phyloP scores from a whole-genome alignment of 2,888 invertebrate species.

The Drosophila paranaensis region DNA sequence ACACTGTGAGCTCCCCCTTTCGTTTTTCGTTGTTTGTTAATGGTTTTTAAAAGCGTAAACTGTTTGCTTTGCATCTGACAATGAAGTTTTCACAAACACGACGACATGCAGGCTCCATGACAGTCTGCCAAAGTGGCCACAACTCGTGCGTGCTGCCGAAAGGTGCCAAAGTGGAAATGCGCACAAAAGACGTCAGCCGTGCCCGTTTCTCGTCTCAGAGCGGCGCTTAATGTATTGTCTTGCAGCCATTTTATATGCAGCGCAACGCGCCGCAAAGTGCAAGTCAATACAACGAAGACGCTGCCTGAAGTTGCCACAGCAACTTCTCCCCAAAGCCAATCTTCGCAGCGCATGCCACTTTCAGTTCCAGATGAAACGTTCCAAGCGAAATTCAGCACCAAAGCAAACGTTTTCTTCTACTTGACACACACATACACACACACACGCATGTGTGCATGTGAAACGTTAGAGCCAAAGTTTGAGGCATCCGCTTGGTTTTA shows the following conservation, averaged over 20 bases:
- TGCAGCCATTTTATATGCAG: conserved; percentile 60
- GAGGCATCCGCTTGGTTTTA: conserved; percentile 48
- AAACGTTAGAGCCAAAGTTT: conserved; percentile 37
- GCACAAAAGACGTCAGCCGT: conserved; percentile 44
- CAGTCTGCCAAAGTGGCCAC: conserved; percentile 52
- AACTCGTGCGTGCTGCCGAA: conserved; percentile 54
- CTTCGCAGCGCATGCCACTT: conserved; percentile 43
- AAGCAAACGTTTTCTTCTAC: conserved; percentile 49
- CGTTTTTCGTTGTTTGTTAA: conserved; percentile 15
- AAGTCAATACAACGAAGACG: conserved; percentile 65
- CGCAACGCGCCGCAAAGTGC: conserved; percentile 68
- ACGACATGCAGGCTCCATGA: conserved; percentile 30
- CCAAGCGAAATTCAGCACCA: conserved; percentile 31
- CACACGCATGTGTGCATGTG: background rate
- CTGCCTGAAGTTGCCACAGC: conserved; percentile 29
- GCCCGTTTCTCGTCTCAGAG: conserved; percentile 4
- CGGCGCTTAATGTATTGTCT: conserved; percentile 52
- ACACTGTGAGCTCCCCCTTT: background rate
- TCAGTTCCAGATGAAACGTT: conserved; percentile 39
- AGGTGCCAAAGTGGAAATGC: conserved; percentile 43
- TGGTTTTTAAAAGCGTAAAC: conserved; percentile 38
- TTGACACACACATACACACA: conserved; percentile 6
- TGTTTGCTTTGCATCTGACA: conserved; percentile 35
- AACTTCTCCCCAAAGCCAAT: conserved; percentile 60
- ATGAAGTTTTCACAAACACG: conserved; percentile 20